Evolutionary conservation across 2,888 invertebrate species (phyloP).

Genomic region (Thymelicus sylvestris): DNA sequence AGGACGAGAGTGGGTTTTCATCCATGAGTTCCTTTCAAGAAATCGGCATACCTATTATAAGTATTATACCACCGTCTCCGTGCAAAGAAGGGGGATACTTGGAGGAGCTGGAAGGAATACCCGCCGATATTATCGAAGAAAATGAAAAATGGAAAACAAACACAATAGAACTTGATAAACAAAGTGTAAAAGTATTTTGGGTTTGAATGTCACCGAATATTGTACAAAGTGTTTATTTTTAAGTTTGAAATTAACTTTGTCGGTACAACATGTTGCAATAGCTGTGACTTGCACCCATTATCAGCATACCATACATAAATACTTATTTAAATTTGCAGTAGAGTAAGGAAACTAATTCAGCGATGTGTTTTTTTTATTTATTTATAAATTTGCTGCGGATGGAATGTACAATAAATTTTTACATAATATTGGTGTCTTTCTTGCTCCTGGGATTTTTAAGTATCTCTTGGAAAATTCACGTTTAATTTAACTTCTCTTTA

Average conservation of each 20-base stretch:
- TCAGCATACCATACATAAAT: constrained; percentile 14
- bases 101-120: constrained; percentile 63
- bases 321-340: constrained; percentile 23
- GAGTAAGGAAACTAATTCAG: constrained; percentile 26
- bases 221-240: constrained; percentile 54
- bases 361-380: constrained; percentile 40
- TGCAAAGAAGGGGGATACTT: constrained; percentile 71
- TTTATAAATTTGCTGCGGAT: constrained; percentile 32
- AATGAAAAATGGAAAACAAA: constrained; percentile 69
- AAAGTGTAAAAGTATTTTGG: constrained; percentile 78
- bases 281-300: not conserved
- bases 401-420: constrained; percentile 38
- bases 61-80: constrained; percentile 78
- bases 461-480: not conserved
- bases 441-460: constrained; percentile 7
- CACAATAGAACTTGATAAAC: constrained; percentile 66
- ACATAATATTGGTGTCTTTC: constrained; percentile 18
- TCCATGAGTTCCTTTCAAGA: constrained; percentile 94
- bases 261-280: constrained; percentile 15
- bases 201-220: constrained; percentile 56
- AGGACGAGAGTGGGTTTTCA: constrained; percentile 94
- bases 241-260: constrained; percentile 4
- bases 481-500: too few species aligned
- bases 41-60: constrained; percentile 88
- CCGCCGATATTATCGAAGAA: constrained; percentile 59